Base-by-base conservation (phyloP, 35 echinoderm and acorn worm genomes). In the Holothuria glaberrima region DNA sequence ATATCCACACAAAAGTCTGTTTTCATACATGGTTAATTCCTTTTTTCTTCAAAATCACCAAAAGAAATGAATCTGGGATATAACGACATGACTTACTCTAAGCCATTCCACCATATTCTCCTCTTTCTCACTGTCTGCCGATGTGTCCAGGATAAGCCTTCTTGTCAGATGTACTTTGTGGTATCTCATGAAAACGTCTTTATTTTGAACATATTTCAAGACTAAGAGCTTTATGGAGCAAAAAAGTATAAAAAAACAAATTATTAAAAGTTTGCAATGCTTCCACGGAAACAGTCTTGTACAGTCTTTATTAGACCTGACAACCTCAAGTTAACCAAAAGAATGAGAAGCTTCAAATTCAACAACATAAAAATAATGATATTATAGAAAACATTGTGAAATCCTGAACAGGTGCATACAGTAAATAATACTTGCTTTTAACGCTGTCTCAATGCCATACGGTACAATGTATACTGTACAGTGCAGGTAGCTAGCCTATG, bases 101-200 rank as follows among this genome's bases (percentile, higher is more conserved):
- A 98, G 88, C 96, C 96, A 98, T 86, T 98, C 96, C 16, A 98
- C 96, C 96, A 98, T 98, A 70, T 98, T 98, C 36, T 98, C 96
- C 59, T 98, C 96, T 48, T 98, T 98, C 91, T 98, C 96, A 89
- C 96, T 98, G 78, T 98, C 96, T 5, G 96, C 96, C 30, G 96
- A 98, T 48, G 96, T 98, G 59, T 98, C 96, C 13, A 98, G 88
- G 75, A 98, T 98, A 28, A 98, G 71, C 45, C 96, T 90, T 56
- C 96, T 90, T 30, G 96, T 98, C 45, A 98, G 86, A 45, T 98
- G 96, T 48, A 90, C 96, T 68, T 98, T 98, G 91, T 98, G 96
- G 52, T 94, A 98, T 32, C 96, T 82, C 96, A 98, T 98, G 58
- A 98, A 98, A 9, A 98, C 96, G 77, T 98, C 96, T 89, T 98